These are phyloP conservation scores for Tupiocoris notatus DNA, from an alignment of 2,888 invertebrate species.

Conservation along the genomic window DNA sequence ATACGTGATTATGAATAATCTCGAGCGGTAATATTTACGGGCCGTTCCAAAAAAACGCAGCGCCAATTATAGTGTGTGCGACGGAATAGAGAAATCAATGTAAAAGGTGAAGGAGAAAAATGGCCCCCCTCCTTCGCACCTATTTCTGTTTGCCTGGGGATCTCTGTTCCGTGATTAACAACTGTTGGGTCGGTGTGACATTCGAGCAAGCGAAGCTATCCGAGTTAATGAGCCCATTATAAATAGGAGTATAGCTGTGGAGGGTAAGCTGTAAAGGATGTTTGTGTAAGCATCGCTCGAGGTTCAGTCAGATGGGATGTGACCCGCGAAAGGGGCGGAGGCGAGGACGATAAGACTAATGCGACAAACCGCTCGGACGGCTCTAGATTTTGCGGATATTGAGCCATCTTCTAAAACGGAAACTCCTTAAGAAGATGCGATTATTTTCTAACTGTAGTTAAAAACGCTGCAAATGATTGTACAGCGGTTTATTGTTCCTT, in stretches of 20 bases:
- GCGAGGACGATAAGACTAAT: not conserved
- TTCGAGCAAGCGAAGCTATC: slow-evolving; percentile 16
- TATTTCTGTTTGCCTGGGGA: not conserved
- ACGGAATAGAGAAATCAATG: not conserved
- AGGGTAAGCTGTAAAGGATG: slow-evolving; percentile 6
- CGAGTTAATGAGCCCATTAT: slow-evolving; percentile 41
- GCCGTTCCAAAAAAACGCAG: no score
- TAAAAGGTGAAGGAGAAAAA: not conserved
- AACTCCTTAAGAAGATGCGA: no score
- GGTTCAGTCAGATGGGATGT: no score
- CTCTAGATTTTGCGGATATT: not conserved
- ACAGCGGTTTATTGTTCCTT: no score
- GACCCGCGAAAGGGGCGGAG: not conserved
- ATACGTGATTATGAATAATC: no score
- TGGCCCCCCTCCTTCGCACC: not conserved
- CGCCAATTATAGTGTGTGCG: no score
- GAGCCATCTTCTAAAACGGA: no score
- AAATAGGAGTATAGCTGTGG: slow-evolving; percentile 13
- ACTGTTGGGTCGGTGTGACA: slow-evolving; percentile 26
- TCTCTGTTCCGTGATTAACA: slow-evolving; percentile 31
- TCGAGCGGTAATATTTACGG: no score
- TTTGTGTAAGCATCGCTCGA: slow-evolving; percentile 6
- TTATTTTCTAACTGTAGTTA: no score
- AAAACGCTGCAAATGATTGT: no score
- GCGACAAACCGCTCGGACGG: not conserved